Evolutionary conservation across 2,113 vertebrate genomes (phyloP).

Genomic region (Trogon melanurus): DNA sequence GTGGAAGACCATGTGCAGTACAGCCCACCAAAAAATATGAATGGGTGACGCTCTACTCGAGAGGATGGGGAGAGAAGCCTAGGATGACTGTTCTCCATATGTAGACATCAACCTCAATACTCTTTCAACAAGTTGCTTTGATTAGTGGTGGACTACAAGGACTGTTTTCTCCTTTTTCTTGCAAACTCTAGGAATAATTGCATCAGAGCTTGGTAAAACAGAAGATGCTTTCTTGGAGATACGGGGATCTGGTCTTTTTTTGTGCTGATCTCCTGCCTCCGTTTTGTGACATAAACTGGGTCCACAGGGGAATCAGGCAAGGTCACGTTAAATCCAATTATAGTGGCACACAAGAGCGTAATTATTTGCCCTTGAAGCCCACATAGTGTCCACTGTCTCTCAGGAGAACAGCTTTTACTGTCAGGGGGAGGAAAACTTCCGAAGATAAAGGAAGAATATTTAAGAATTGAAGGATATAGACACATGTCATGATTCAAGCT

Average conservation of each 20-base stretch:
- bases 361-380: background rate
- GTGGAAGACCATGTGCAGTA: background rate
- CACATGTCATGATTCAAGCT: too few species aligned
- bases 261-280: background rate
- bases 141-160: background rate
- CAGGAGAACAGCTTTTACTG: background rate
- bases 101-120: background rate
- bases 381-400: background rate
- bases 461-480: background rate
- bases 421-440: background rate
- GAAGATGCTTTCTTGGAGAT: background rate
- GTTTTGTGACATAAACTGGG: slow-evolving; percentile 1
- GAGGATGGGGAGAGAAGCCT: background rate
- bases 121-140: background rate
- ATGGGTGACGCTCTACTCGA: background rate
- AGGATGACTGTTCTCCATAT: background rate
- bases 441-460: background rate
- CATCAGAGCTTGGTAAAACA: background rate
- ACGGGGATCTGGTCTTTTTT: background rate
- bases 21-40: background rate
- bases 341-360: background rate
- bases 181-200: background rate
- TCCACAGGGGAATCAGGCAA: slow-evolving; percentile 1
- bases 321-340: background rate
- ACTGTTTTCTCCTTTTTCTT: background rate